Conservation (phyloP, 2,888 invertebrate species). For the Metacarcinus magister region DNA sequence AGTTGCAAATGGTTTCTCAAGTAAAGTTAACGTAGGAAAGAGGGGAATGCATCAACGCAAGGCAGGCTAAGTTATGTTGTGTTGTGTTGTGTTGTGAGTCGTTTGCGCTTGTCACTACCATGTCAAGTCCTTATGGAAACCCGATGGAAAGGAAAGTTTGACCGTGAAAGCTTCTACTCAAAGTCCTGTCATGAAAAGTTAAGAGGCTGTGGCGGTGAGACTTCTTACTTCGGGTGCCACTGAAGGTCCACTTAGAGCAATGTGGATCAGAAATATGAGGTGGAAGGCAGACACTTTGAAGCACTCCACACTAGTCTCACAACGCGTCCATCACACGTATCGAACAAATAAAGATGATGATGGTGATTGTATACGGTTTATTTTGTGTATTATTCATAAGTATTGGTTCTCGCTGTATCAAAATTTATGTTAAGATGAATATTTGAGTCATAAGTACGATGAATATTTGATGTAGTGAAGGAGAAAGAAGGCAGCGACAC, state of each 20-base stretch:
- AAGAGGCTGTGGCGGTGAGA: neutral
- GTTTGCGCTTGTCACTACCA: neutral
- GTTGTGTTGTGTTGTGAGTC: neutral
- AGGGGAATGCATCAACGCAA: neutral
- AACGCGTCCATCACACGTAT: neutral
- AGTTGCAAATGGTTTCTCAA: no score
- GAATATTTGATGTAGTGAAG: no score
- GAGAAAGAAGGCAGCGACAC: no score
- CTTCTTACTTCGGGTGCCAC: neutral
- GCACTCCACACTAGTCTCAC: neutral
- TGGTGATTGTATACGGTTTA: neutral
- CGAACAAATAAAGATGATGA: neutral
- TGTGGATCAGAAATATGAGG: neutral
- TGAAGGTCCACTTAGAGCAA: neutral
- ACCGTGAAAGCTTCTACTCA: neutral
- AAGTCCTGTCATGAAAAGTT: neutral
- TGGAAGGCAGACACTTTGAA: neutral
- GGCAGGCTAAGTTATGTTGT: no score
- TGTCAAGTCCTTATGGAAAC: neutral
- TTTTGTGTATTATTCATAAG: neutral
- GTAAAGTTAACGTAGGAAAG: no score
- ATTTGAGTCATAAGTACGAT: neutral
- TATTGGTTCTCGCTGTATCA: neutral
- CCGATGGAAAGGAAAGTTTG: neutral
- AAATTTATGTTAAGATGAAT: neutral